phyloP scores from a whole-genome alignment of 2,797 vertebrate genomes.

The Chanos chanos region DNA sequence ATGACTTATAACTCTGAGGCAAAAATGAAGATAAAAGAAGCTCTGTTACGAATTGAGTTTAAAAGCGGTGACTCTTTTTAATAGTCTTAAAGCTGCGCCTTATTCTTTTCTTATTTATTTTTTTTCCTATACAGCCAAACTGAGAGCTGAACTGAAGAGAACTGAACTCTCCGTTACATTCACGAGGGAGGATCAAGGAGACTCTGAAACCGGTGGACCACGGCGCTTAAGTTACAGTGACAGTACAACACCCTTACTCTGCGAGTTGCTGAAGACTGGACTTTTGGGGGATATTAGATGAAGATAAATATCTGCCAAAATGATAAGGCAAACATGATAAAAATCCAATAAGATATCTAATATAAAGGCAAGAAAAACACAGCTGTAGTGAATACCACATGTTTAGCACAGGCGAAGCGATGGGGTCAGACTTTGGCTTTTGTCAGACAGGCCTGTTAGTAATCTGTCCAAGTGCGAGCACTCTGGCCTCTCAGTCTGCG shows the following conservation, averaged over 20 bases:
- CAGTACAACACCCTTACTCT: conserved; percentile 50
- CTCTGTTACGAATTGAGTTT: no score
- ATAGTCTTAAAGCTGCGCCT: no score
- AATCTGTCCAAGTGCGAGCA: conserved; percentile 40
- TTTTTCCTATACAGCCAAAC: neutral
- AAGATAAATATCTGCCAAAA: conserved; percentile 66
- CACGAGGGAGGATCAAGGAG: conserved; percentile 18
- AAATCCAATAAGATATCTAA: conserved; percentile 64
- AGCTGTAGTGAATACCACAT: conserved; percentile 71
- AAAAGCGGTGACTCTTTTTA: no score
- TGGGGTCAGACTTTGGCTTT: conserved; percentile 48
- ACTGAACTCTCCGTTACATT: conserved; percentile 20
- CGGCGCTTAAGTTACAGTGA: conserved; percentile 61
- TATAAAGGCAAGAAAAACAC: conserved; percentile 66
- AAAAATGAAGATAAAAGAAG: no score
- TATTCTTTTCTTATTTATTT: no score
- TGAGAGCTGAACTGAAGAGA: no score
- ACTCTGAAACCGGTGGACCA: conserved; percentile 47
- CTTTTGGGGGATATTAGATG: conserved; percentile 52
- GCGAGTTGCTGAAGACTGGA: conserved; percentile 54
- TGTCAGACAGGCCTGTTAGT: conserved; percentile 44
- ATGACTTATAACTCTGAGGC: no score
- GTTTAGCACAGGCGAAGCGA: conserved; percentile 49
- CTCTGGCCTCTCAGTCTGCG: conserved; percentile 37
- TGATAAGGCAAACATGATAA: conserved; percentile 66